Percentiles rank a stretch among this genome's conserved stretches.
Conservation (phyloP, 2,113 vertebrate species). For the Protomyctophum bolini region DNA sequence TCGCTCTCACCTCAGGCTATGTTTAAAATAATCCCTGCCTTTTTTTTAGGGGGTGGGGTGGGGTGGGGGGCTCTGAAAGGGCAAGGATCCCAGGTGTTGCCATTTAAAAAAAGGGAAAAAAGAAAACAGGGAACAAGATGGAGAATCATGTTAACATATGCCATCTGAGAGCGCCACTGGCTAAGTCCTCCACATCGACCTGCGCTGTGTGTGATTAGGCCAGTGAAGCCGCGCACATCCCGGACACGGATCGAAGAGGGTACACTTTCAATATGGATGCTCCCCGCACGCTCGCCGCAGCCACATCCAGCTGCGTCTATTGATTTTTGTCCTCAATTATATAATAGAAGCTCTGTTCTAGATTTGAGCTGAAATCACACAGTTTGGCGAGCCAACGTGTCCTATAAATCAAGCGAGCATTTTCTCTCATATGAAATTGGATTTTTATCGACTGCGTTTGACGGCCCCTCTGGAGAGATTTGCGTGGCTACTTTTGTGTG, state of each 20-base stretch:
- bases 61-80: conserved; percentile 63
- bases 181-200: conserved; percentile 75
- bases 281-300: conserved; percentile 46
- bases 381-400: conserved; percentile 64
- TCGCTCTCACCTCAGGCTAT: conserved; percentile 80
- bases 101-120: conserved; percentile 10
- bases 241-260: conserved; percentile 77
- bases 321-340: conserved; percentile 83
- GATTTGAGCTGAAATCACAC: conserved; percentile 76
- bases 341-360: conserved; percentile 79
- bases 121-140: conserved; percentile 60
- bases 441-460: conserved; percentile 77
- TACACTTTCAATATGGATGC: conserved; percentile 77
- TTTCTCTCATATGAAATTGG: conserved; percentile 73
- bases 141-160: conserved; percentile 75
- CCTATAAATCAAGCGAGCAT: conserved; percentile 70
- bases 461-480: conserved; percentile 64
- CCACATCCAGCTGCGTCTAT: conserved; percentile 78
- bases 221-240: conserved; percentile 68
- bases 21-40: conserved; percentile 79
- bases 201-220: conserved; percentile 77
- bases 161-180: conserved; percentile 70
- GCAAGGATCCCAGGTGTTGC: conserved; percentile 73
- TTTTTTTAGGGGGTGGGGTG: conserved; percentile 24
- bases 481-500: conserved; percentile 41